phyloP scores from a whole-genome alignment of 1,140 invertebrate genomes.

The Mactra quadrangularis region DNA sequence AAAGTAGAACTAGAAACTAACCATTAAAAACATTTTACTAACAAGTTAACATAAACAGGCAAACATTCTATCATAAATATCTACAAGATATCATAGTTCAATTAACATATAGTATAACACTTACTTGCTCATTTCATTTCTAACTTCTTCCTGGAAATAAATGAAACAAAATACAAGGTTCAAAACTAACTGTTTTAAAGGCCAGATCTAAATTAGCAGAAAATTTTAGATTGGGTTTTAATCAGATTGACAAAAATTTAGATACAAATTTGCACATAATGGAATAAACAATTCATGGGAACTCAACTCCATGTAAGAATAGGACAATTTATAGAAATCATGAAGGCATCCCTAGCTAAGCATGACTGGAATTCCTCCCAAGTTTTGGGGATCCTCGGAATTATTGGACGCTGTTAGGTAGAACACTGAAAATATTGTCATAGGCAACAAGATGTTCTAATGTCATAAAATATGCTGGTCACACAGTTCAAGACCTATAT shows the following conservation, averaged over 20 bases:
- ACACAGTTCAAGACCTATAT: no score
- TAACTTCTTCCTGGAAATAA: constrained; percentile 52
- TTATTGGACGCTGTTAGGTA: no score
- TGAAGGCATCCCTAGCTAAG: no score
- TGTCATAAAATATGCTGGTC: no score
- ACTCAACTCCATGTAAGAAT: background rate
- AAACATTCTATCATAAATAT: background rate
- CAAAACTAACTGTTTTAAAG: background rate
- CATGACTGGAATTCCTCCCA: no score
- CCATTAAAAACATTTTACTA: background rate
- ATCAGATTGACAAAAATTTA: background rate
- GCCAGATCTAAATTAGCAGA: background rate
- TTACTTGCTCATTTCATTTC: constrained; percentile 61
- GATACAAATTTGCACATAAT: background rate
- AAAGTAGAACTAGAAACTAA: background rate
- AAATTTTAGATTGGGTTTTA: background rate
- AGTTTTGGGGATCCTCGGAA: no score
- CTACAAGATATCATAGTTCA: background rate
- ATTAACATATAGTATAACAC: background rate
- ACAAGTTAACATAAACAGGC: background rate
- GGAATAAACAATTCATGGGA: background rate
- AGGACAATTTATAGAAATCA: no score
- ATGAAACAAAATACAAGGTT: background rate
- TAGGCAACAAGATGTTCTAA: no score
- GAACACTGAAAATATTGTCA: no score